Percentiles rank a stretch among this genome's conserved stretches.
These are phyloP conservation scores for Todiramphus chloris DNA, from an alignment of 2,113 vertebrate genomes.

Conservation along the genomic window DNA sequence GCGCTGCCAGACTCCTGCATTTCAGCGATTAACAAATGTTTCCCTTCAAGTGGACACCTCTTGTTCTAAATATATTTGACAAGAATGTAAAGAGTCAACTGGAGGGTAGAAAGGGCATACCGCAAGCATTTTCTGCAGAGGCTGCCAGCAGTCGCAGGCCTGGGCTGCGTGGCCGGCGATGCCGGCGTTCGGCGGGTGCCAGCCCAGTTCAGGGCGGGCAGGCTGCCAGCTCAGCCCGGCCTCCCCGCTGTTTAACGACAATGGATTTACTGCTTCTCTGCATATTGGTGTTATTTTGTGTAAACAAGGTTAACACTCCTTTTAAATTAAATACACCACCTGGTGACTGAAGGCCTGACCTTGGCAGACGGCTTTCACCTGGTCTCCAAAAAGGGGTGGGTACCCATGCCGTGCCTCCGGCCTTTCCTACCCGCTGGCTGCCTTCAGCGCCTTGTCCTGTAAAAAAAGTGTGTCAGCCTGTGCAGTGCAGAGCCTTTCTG, in stretches of 20 bases:
- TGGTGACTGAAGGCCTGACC: constrained; percentile 87
- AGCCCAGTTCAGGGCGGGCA: constrained; percentile 77
- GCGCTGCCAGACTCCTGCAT: constrained; percentile 79
- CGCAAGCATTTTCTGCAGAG: constrained; percentile 64
- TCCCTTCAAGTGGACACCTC: constrained; percentile 86
- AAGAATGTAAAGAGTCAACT: constrained; percentile 81
- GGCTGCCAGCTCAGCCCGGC: constrained; percentile 82
- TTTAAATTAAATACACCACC: constrained; percentile 93
- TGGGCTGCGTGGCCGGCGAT: background rate
- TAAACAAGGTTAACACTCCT: constrained; percentile 96
- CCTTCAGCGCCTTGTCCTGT: background rate
- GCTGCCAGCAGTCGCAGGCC: constrained; percentile 57
- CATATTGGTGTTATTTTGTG: constrained; percentile 91
- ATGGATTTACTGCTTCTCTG: constrained; percentile 90
- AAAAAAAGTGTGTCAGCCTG: background rate
- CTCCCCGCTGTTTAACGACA: constrained; percentile 93
- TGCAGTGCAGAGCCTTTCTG: fast-evolving
- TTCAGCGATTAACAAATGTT: constrained; percentile 84
- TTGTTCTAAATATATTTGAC: constrained; percentile 88
- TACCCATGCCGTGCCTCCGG: background rate
- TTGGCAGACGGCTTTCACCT: constrained; percentile 77
- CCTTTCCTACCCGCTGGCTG: background rate
- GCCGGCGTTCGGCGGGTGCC: constrained; percentile 67
- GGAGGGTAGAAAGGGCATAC: constrained; percentile 73
- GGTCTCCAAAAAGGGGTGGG: constrained; percentile 18